Evolutionary conservation across 2,888 invertebrate species (phyloP).

Genomic region (Drepana falcataria): DNA sequence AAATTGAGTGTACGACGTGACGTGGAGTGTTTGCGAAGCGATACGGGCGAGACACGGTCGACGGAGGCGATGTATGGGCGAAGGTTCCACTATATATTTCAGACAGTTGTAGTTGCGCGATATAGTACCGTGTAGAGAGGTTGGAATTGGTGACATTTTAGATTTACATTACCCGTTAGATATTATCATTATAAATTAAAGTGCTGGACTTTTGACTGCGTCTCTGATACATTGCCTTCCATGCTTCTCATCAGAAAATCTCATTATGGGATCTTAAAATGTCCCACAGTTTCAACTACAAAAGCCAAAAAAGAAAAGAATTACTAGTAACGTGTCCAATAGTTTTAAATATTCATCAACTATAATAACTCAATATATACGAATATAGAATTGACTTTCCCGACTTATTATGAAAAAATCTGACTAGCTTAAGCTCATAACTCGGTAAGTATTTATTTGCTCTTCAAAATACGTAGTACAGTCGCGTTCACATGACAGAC

Average conservation of each 20-base stretch:
- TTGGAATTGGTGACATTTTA: background rate
- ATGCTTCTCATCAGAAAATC: too few relatives aligned
- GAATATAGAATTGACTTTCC: background rate
- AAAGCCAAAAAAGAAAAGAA: too few relatives aligned
- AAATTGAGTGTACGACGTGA: constrained; percentile 46
- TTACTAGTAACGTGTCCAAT: too few relatives aligned
- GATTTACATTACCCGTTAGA: too few relatives aligned
- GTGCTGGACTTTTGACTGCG: too few relatives aligned
- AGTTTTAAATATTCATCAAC: too few relatives aligned
- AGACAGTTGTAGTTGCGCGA: background rate
- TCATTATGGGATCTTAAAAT: too few relatives aligned
- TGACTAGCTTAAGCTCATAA: constrained; percentile 3
- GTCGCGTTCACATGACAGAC: constrained; percentile 48
- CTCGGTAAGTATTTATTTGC: constrained; percentile 38
- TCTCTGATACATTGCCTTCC: too few relatives aligned
- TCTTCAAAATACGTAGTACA: constrained; percentile 39
- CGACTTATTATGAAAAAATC: background rate
- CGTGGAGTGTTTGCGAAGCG: constrained; percentile 43
- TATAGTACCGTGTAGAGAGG: background rate
- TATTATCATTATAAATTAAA: too few relatives aligned
- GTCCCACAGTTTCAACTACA: too few relatives aligned
- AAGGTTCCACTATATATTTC: constrained; percentile 17
- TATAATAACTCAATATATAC: too few relatives aligned
- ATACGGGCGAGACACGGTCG: constrained; percentile 32
- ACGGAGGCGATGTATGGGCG: constrained; percentile 23